Evolutionary conservation across 2,797 vertebrate genomes (phyloP), one percentile per base, ranked within the genome.

Genomic region (Protonibea diacanthus): DNA sequence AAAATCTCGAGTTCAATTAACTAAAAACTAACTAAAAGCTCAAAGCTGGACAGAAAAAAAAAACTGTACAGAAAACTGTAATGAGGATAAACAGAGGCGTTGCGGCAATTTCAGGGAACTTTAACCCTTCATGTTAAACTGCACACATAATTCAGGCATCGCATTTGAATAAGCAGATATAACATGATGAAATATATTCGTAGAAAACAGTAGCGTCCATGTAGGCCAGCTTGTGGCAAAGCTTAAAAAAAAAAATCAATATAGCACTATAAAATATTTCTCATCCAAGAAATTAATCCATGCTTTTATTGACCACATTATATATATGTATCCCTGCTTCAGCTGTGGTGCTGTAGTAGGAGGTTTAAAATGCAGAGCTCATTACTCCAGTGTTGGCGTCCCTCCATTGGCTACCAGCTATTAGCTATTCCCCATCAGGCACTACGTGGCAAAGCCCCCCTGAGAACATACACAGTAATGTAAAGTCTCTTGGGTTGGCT

Each of bases 31-130:
- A 76, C 73, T 67, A 45, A 80, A 75, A 62, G 60, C 49, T 65
- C 48, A 17, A 53, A 3, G 7, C 63, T 13, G 47, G 57, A 44
- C 52, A 62, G 68, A 81, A 85, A 74, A 60, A 81, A 85, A 74
- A 60, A 52, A 72, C 33, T 23, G 25, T n/a, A 49, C 29, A n/a
- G 18, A 6, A 13, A 58, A 58, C 29, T 38, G 13, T 14, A 51
- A 59, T 71, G 64, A 75, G 71, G 23, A 66, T 76, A 55, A 81
- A 62, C 52, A 29, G n/a, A 70, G 53, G 74, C 75, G 45, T n/a
- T 6, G 23, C 56, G 40, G 59, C 80, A 57, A 29, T 78, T 59
- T 61, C 17, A 5, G 38, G 44, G 78, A 68, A 68, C 65, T 69
- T 74, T 78, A 38, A 61, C 58, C 52, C 53, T 55, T 40, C 33